Evolutionary conservation across 1,140 invertebrate genomes (phyloP), one percentile per base, ranked within the genome.

Genomic region (Lethrus apterus): DNA sequence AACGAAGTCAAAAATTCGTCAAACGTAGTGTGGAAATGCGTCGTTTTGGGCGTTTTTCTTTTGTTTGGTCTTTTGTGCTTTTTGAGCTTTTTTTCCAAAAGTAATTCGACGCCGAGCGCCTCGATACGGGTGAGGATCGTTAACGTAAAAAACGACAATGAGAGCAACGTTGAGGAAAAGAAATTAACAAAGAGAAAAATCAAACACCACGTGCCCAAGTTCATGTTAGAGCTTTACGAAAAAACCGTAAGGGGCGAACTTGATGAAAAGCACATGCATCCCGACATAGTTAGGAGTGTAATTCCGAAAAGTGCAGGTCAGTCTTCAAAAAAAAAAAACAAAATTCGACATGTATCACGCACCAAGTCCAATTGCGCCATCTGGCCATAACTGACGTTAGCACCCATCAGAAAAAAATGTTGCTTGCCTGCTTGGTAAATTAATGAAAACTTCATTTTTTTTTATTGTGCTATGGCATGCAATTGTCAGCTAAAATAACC

Each of bases 191-290:
- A 40, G 15, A 56, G 42, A 11, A 58, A 56, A 36, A 36, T 36
- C 10, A 60, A 57, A 35, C 52, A 52, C 20, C 60, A 65, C 36
- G 50, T 65, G 13, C 60, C 63, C 2, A 65, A 62, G 44, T 60
- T 64, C 41, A 65, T 67, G 57, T 31, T 67, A 40, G 54, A 66
- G 15, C 52, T 77, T 9, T 65, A 65, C 33, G 58, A 65, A 31
- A 54, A 54, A 20, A 55, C 56, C n/a, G 60, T 59, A 48, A 53
- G 41, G 11, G 44, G 38, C 4, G 42, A 46, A 10, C 29, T 38
- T 32, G 44, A 31, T 15, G 38, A 46, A 8, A 53, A 55, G 13
- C 9, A n/a, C 36, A 45, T 24, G 18, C 45, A 41, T 7, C 52
- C 57, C 7, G 63, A 65, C 54, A 48, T 65, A 17, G 63, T 65